Conservation (phyloP, 1,140 invertebrate species). For the Gonioctena quinquepunctata region DNA sequence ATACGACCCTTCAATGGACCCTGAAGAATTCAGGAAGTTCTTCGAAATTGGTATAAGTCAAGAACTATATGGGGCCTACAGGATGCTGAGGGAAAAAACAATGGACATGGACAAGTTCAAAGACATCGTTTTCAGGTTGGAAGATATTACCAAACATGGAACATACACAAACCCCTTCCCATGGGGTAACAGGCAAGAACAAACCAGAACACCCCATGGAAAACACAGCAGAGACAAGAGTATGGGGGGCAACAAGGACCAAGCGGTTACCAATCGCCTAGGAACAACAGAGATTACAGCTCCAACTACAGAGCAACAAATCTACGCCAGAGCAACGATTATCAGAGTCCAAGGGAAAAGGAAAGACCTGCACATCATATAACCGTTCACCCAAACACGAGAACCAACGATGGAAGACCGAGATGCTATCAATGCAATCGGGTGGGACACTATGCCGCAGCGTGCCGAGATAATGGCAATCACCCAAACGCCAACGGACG, state of each 20-base stretch:
- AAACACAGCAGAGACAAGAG: too few species aligned
- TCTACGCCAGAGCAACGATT: too few species aligned
- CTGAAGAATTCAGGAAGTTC: not conserved
- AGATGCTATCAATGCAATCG: not conserved
- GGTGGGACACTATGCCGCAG: not conserved
- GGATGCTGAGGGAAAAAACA: not conserved
- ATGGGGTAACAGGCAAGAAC: too few species aligned
- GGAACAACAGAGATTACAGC: too few species aligned
- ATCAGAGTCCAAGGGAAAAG: too few species aligned
- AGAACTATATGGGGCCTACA: not conserved
- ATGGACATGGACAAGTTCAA: not conserved
- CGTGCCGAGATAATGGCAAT: not conserved
- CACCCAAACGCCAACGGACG: not conserved
- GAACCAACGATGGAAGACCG: not conserved
- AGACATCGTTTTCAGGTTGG: not conserved
- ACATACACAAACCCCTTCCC: too few species aligned
- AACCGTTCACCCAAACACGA: not conserved
- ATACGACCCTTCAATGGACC: not conserved
- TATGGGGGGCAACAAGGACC: too few species aligned
- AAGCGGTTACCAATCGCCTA: too few species aligned
- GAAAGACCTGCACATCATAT: too few species aligned
- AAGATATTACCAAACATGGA: not conserved
- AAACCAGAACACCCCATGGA: too few species aligned
- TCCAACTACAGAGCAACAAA: too few species aligned
- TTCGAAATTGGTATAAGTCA: not conserved